Evolutionary conservation across 2,888 invertebrate genomes (phyloP), one percentile per base, ranked within the genome.

Genomic region (Hedychridium roseum): DNA sequence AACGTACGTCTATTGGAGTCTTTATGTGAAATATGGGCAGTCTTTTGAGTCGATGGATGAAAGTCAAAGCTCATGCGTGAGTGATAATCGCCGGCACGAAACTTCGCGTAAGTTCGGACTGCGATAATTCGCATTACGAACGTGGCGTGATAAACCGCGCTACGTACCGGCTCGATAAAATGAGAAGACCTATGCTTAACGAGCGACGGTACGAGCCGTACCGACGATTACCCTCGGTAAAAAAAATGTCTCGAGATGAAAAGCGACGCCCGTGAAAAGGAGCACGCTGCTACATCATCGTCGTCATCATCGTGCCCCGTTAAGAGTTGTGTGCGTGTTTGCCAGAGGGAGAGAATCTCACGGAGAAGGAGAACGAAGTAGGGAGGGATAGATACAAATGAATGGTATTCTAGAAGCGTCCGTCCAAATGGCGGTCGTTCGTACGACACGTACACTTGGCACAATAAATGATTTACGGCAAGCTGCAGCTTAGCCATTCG

Each of bases 321-420:
- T n/a, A n/a, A n/a, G n/a, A n/a, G n/a, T n/a, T n/a, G 31, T 21
- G 26, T 20, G 18, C 14, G 39, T 18, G 36, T 18, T 28, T 18
- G 42, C 2, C 11, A 15, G 43, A 44, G 42, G 42, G 31, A 43
- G 47, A 53, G 52, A 50, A 42, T 47, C 35, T 48, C 43, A 41
- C 26, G 23, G 35, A 46, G 37, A 39, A 17, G 6, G 36, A 49
- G 28, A 34, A 37, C 43, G 41, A 44, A 34, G 3, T 34, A 55
- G 46, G 39, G 31, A 42, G 51, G 30, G 26, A 36, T 48, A 55
- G 43, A 56, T 54, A 59, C 59, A 54, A 69, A 69, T 69, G 65
- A 72, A 70, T 69, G 68, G 53, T 66, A 68, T 71, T 71, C 66
- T 66, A 66, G 70, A 71, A 70, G 65, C 66, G 67, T 70, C 68